Evolutionary conservation across 2,113 vertebrate species (phyloP), one percentile per base, ranked within the genome.

Genomic region (Chunga burmeisteri): DNA sequence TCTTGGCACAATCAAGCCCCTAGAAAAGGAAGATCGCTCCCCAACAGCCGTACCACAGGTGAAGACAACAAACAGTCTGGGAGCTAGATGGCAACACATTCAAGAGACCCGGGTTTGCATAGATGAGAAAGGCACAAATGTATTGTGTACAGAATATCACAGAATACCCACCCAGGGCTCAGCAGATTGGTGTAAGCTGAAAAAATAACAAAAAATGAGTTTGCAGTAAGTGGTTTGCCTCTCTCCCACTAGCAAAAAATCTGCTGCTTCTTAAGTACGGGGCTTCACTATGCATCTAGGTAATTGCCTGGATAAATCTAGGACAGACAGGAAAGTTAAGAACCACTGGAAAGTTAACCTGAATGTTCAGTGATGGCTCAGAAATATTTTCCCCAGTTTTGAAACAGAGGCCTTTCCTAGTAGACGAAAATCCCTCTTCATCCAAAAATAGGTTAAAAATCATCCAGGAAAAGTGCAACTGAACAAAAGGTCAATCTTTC

Each of bases 381-480:
- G 82, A 88, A 81, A 65, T 46, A 55, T 46, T 84, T 92, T 77
- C 71, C 73, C 40, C 27, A 27, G 40, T 65, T 92, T 85, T 78
- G 81, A 87, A 95, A 52, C 11, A n/a, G 59, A 80, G 22, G 26
- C 66, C 36, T 53, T 91, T 72, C 58, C 65, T 52, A 40, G 16
- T 2, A 68, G 73, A 55, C 1, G 5, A 94, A 95, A 84, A 40
- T 40, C 40, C 14, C 32, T 71, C 81, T 89, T 91, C 21, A 67
- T 81, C 73, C 81, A 81, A 94, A 95, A 96, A 91, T 61, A 91
- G 58, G 84, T 80, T 91, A 77, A 88, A 95, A 94, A 85, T 53
- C 53, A 86, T 65, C 25, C 90, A 75, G 86, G 56, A 95, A 81
- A 95, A 87, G 73, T 1, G 0, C 25, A 63, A 66, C 40, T 58